Evolutionary conservation across 2,113 vertebrate species (phyloP).

Genomic region (Sterrhoptilus dennistouni): DNA sequence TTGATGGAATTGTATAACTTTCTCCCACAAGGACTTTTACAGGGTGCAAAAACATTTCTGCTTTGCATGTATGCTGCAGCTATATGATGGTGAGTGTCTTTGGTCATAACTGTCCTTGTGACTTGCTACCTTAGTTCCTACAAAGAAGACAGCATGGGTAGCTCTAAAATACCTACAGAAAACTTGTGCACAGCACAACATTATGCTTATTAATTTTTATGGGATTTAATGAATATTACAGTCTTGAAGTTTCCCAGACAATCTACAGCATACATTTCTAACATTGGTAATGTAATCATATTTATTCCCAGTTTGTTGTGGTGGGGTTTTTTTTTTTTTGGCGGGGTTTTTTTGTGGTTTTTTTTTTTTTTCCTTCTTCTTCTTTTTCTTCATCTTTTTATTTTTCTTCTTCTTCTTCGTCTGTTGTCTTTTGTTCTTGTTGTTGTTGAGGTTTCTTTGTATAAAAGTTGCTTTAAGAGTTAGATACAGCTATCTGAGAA

Average conservation of each 20-base stretch:
- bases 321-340: background rate
- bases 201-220: background rate
- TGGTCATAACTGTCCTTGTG: background rate
- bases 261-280: background rate
- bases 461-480: background rate
- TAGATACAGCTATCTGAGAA: background rate
- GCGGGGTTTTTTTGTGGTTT: background rate
- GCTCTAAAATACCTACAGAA: background rate
- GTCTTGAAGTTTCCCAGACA: background rate
- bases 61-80: background rate
- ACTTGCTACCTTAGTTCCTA: background rate
- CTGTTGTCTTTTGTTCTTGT: background rate
- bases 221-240: background rate
- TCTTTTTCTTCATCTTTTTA: no score
- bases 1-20: background rate
- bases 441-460: background rate
- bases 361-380: no score
- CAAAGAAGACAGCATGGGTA: rapidly evolving
- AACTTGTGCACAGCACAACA: background rate
- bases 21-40: background rate
- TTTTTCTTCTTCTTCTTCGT: no score
- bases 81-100: background rate
- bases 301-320: background rate
- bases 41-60: background rate
- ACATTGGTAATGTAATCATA: background rate